A percentile compares a stretch with the other conserved stretches of the same genome.
phyloP scores from a whole-genome alignment of 2,113 vertebrate species.

The Actinemys pallida region DNA sequence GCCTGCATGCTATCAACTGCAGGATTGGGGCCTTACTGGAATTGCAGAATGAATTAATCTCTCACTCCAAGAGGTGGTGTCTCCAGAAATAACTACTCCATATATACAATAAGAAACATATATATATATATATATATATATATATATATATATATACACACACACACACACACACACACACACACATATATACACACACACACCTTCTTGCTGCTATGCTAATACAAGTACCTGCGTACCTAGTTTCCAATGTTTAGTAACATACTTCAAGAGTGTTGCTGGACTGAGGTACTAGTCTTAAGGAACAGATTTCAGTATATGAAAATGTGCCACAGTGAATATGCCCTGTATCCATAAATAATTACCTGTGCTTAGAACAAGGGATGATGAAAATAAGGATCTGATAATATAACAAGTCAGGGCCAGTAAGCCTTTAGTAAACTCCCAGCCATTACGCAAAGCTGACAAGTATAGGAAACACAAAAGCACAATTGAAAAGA shows the following conservation, averaged over 20 bases:
- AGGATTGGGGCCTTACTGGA: not conserved
- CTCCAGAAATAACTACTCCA: not conserved
- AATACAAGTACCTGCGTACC: not conserved
- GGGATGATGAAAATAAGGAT: not conserved
- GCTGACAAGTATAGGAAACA: not conserved
- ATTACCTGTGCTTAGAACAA: not conserved
- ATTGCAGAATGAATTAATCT: not conserved
- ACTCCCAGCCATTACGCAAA: not conserved
- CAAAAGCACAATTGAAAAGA: not conserved
- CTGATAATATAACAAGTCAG: not conserved
- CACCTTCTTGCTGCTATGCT: not conserved
- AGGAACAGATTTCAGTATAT: not conserved
- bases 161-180: too few species aligned
- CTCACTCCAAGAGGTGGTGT: rapidly evolving
- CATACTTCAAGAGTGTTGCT: not conserved
- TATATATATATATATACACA: not conserved
- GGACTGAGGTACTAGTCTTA: not conserved
- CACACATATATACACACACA: not conserved
- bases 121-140: not conserved
- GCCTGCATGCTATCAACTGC: not conserved
- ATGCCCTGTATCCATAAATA: not conserved
- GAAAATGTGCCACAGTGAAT: not conserved
- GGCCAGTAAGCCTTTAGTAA: not conserved
- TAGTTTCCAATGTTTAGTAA: not conserved
- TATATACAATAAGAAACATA: not conserved